Conservation (phyloP, 2,113 vertebrate species). For the Cyrtonyx montezumae region DNA sequence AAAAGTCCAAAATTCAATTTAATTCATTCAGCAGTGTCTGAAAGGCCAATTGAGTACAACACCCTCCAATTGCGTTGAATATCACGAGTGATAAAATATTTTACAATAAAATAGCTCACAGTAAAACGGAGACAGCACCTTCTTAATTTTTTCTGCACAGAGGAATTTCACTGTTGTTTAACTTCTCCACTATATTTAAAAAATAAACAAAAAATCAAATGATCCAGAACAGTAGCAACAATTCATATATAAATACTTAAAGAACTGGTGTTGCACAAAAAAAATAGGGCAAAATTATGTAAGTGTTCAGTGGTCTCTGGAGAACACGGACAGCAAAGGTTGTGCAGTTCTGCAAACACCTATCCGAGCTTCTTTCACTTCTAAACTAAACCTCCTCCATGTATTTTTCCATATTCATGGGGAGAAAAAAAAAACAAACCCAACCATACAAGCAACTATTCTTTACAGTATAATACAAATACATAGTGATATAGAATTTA, state of each 20-base stretch:
- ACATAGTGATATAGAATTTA: background rate
- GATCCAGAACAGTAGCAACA: background rate
- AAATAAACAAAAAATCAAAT: background rate
- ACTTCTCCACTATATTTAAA: background rate
- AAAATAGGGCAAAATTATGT: background rate
- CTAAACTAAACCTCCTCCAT: background rate
- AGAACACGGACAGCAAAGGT: accelerated
- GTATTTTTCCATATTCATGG: background rate
- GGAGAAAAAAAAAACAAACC: background rate
- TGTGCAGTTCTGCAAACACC: background rate
- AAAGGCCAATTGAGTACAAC: constrained; percentile 18
- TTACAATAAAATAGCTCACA: background rate
- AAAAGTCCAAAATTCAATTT: constrained; percentile 18
- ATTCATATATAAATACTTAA: background rate
- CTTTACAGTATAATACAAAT: background rate
- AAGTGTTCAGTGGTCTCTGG: background rate
- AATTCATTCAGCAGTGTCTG: background rate
- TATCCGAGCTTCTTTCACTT: background rate
- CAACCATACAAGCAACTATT: background rate
- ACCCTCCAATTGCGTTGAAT: background rate
- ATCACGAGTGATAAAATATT: constrained; percentile 4
- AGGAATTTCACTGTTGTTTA: background rate
- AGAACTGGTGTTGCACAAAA: background rate
- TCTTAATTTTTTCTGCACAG: background rate
- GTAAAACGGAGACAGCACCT: background rate